A percentile compares a stretch with the other conserved stretches of the same genome.
These are phyloP conservation scores for Tachuris rubrigastra DNA, from an alignment of 2,113 vertebrate species.

Conservation along the genomic window DNA sequence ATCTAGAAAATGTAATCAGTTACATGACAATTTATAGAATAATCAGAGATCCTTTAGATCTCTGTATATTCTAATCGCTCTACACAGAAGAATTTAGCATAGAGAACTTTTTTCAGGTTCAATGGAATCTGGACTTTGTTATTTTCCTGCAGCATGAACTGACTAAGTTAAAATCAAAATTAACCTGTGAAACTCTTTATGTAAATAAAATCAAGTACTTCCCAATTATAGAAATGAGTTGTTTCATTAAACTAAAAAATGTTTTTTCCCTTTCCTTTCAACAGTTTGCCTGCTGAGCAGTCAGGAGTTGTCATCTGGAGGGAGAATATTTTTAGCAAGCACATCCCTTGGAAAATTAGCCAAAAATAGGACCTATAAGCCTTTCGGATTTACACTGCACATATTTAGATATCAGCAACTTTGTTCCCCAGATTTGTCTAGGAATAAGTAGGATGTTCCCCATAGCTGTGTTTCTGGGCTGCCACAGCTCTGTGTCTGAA, in stretches of 20 bases:
- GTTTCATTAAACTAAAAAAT: not conserved
- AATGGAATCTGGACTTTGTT: not conserved
- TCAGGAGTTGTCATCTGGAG: not conserved
- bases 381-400: not conserved
- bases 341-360: slow-evolving; percentile 12
- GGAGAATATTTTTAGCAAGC: slow-evolving; percentile 33
- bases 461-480: not conserved
- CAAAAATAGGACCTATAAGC: slow-evolving; percentile 32
- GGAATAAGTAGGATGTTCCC: not conserved
- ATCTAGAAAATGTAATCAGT: not conserved
- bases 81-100: not conserved
- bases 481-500: not conserved
- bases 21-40: not conserved
- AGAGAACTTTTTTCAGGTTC: not conserved
- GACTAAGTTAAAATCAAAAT: not conserved
- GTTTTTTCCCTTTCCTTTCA: not conserved
- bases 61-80: not conserved
- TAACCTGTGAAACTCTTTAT: not conserved
- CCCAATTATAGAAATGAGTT: not conserved
- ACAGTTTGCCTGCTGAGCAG: not conserved
- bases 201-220: not conserved
- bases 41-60: not conserved
- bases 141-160: not conserved
- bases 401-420: slow-evolving; percentile 9
- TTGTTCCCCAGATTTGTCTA: not conserved